Conservation (phyloP, 1,140 invertebrate species). For the Aphaenogaster ashmeadi region DNA sequence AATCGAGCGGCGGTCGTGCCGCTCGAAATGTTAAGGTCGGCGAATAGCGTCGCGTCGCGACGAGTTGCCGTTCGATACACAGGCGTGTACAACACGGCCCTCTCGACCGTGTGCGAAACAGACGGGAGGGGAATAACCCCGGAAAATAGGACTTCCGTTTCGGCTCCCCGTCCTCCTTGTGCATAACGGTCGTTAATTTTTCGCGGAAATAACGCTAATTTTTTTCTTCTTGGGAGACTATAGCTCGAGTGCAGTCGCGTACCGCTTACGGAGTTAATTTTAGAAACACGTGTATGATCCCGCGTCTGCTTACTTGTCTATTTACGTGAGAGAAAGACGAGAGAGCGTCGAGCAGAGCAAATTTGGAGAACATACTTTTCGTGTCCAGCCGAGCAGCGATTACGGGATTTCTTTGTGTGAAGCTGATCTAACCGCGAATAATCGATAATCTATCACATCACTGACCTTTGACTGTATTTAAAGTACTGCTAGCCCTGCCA, state of each 20-base stretch:
- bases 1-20: constrained; percentile 16
- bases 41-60: not conserved
- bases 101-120: constrained; percentile 17
- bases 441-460: constrained; percentile 35
- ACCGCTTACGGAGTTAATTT: not conserved
- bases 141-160: constrained; percentile 42
- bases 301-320: not conserved
- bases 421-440: not conserved
- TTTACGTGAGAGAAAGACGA: not conserved
- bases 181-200: constrained; percentile 21
- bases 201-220: constrained; percentile 11
- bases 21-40: constrained; percentile 42
- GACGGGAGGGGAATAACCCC: constrained; percentile 23
- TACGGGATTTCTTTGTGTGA: too few species aligned
- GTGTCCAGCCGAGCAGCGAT: not conserved
- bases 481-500: not conserved
- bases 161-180: not conserved
- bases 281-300: not conserved
- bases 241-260: not conserved
- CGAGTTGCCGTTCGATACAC: not conserved
- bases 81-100: not conserved
- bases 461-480: constrained; percentile 45
- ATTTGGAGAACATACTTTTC: not conserved
- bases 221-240: not conserved
- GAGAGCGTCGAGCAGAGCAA: not conserved